Conservation (phyloP, 2,797 vertebrate genomes). For the Nasua narica region DNA sequence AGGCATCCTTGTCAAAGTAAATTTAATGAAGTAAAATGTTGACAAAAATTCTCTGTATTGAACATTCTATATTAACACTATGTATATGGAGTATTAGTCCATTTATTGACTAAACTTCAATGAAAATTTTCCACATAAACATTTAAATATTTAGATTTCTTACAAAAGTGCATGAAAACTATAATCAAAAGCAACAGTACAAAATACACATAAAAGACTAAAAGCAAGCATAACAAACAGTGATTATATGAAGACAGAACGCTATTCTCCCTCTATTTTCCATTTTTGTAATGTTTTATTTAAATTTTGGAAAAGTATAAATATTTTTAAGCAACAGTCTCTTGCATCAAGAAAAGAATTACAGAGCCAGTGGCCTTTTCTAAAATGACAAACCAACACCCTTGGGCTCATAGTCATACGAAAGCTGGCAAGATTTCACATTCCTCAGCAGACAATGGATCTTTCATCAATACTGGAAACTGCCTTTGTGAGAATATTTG, state of each 20-base stretch:
- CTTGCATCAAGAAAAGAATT: constrained; percentile 26
- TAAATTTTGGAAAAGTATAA: background rate
- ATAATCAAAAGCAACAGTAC: background rate
- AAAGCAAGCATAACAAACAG: background rate
- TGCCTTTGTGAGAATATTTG: constrained; percentile 72
- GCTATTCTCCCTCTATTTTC: background rate
- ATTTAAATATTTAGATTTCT: constrained; percentile 20
- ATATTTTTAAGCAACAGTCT: background rate
- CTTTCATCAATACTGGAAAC: constrained; percentile 81
- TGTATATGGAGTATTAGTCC: background rate
- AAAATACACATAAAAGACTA: background rate
- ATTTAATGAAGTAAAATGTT: background rate
- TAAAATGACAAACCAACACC: constrained; percentile 34
- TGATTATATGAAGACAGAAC: background rate
- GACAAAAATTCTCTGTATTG: too few species aligned
- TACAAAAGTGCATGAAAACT: background rate
- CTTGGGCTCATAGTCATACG: background rate
- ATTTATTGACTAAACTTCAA: background rate
- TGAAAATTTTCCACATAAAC: background rate
- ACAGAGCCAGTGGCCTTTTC: constrained; percentile 33
- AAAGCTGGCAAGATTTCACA: constrained; percentile 65
- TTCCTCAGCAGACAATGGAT: constrained; percentile 81
- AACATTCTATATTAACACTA: background rate
- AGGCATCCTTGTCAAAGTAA: constrained; percentile 9
- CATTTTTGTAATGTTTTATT: constrained; percentile 20